Conservation (phyloP, 1,140 invertebrate genomes). For the Cecropterus lyciades region DNA sequence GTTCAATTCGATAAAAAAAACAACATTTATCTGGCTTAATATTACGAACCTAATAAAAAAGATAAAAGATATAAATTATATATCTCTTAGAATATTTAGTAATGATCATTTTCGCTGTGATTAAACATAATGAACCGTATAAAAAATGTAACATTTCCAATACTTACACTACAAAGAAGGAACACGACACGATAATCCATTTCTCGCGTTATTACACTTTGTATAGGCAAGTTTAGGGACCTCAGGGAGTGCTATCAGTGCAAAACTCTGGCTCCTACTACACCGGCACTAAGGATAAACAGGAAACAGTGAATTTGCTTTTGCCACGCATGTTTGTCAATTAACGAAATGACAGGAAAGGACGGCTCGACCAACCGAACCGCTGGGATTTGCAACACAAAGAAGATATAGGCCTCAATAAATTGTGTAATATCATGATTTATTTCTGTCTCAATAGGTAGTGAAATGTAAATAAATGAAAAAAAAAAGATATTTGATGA, state of each 20-base stretch:
- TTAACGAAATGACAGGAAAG: slow-evolving; percentile 53
- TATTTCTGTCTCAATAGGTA: no score
- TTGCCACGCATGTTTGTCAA: slow-evolving; percentile 63
- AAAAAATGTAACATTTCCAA: slow-evolving; percentile 9
- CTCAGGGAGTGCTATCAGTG: slow-evolving; percentile 41
- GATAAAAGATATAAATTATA: no score
- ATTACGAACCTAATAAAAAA: no score
- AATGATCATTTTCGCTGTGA: no score
- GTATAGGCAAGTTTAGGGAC: background rate
- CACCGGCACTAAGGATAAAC: slow-evolving; percentile 51
- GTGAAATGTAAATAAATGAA: no score
- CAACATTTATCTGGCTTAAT: no score
- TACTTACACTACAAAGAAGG: slow-evolving; percentile 57
- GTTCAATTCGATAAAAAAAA: no score
- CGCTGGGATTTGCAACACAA: slow-evolving; percentile 7
- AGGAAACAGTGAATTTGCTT: slow-evolving; percentile 67
- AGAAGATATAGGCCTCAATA: no score
- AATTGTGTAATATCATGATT: no score
- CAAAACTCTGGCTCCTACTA: slow-evolving; percentile 51
- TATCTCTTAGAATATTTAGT: no score
- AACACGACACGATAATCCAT: slow-evolving; percentile 60
- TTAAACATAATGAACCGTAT: no score
- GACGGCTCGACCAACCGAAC: slow-evolving; percentile 38
- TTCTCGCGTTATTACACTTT: background rate
- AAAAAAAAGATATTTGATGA: no score